Evolutionary conservation across 2,113 vertebrate genomes (phyloP).

Genomic region (Cygnus atratus): DNA sequence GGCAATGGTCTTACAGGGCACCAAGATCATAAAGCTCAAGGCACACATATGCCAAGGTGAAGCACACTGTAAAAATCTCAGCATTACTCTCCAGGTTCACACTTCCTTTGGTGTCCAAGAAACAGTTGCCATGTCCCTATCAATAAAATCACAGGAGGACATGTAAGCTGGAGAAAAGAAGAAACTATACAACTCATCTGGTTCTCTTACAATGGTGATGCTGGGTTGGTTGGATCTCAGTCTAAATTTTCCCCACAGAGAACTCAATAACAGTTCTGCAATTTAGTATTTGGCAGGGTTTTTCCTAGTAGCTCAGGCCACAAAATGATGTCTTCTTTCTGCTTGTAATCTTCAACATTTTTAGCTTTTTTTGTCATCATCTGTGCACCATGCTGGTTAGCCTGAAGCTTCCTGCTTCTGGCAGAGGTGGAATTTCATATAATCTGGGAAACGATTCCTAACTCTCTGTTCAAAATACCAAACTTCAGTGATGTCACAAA

Average conservation of each 20-base stretch:
- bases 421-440: neutral
- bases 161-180: neutral
- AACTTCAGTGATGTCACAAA: neutral
- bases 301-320: neutral
- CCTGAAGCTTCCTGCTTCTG: neutral
- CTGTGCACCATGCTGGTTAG: neutral
- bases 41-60: accelerated
- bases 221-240: neutral
- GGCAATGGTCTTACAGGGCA: neutral
- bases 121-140: neutral
- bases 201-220: neutral
- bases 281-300: neutral
- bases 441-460: neutral
- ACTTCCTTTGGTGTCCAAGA: neutral
- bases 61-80: neutral
- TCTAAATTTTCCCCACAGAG: neutral
- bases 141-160: neutral
- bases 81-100: neutral
- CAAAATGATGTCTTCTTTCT: neutral
- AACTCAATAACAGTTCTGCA: neutral
- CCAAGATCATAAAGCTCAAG: neutral
- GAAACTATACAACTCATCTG: neutral
- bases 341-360: neutral
- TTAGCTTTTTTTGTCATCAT: neutral
- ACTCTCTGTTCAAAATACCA: neutral